Conservation (phyloP, 2,797 vertebrate genomes). For the Poecile montanus region DNA sequence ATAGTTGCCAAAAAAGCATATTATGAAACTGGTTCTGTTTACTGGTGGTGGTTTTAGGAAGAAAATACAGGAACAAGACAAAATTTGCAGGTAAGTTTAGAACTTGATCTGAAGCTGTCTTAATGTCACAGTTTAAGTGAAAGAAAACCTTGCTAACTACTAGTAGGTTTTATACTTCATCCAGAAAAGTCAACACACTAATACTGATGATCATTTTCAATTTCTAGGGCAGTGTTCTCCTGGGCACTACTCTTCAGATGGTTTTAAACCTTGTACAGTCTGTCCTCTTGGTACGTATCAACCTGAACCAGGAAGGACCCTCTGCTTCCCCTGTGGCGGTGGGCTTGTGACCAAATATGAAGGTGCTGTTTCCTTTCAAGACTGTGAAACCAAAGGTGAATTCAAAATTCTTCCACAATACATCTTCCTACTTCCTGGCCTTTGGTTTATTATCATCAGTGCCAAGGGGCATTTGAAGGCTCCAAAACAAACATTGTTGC, state of each 20-base stretch:
- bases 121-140: neutral
- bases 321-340: conserved; percentile 93
- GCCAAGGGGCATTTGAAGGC: neutral
- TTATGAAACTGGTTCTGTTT: neutral
- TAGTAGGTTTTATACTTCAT: neutral
- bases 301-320: conserved; percentile 88
- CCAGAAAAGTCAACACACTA: neutral
- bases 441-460: neutral
- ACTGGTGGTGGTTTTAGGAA: neutral
- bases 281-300: conserved; percentile 89
- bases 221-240: conserved; percentile 90
- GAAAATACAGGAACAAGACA: neutral
- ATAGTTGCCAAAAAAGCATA: neutral
- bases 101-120: neutral
- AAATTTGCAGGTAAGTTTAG: neutral
- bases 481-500: neutral
- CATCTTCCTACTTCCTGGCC: neutral
- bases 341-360: conserved; percentile 90
- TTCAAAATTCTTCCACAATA: neutral
- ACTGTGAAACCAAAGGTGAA: conserved; percentile 95
- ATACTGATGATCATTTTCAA: conserved; percentile 5
- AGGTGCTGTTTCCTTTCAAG: conserved; percentile 87
- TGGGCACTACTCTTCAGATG: conserved; percentile 88
- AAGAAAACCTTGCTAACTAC: neutral
- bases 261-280: conserved; percentile 88